Percentiles rank a stretch among this genome's conserved stretches.
Evolutionary conservation across 2,888 invertebrate genomes (phyloP).

Genomic region (Dicyrtomina minuta): DNA sequence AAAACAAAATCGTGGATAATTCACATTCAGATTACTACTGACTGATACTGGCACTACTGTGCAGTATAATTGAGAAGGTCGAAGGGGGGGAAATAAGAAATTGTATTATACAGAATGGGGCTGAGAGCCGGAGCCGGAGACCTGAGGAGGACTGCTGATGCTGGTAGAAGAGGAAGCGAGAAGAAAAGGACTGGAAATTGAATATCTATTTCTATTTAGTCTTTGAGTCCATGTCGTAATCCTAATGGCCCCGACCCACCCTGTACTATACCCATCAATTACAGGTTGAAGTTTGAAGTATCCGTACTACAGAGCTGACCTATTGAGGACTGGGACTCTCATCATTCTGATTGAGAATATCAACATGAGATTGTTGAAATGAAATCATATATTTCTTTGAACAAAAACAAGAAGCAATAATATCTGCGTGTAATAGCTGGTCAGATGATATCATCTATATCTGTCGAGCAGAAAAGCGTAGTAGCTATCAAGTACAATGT

Average conservation of each 20-base stretch:
- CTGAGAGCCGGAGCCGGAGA: too few relatives aligned
- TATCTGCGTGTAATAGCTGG: not conserved
- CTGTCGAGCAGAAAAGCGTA: not conserved
- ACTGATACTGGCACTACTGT: too few relatives aligned
- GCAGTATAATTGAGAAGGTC: not conserved
- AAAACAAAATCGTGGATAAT: too few relatives aligned
- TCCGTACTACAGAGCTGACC: constrained; percentile 1
- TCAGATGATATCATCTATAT: not conserved
- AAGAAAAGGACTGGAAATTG: constrained; percentile 26
- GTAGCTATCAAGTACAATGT: too few relatives aligned
- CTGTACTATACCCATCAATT: constrained; percentile 10
- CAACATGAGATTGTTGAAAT: not conserved
- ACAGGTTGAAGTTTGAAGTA: not conserved
- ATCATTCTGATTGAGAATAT: too few relatives aligned
- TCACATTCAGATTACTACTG: too few relatives aligned
- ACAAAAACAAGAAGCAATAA: not conserved
- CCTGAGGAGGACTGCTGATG: too few relatives aligned
- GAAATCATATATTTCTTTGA: not conserved
- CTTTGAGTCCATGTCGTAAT: constrained; percentile 11
- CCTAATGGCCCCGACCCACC: constrained; percentile 18
- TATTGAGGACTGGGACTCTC: constrained; percentile 3
- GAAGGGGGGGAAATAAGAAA: not conserved
- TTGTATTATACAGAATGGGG: too few relatives aligned
- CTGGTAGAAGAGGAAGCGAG: constrained; percentile 24
- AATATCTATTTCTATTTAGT: constrained; percentile 14